A percentile compares a stretch with the other conserved stretches of the same genome.
phyloP scores from a whole-genome alignment of 2,113 vertebrate species.

The Boulengerochromis microlepis region DNA sequence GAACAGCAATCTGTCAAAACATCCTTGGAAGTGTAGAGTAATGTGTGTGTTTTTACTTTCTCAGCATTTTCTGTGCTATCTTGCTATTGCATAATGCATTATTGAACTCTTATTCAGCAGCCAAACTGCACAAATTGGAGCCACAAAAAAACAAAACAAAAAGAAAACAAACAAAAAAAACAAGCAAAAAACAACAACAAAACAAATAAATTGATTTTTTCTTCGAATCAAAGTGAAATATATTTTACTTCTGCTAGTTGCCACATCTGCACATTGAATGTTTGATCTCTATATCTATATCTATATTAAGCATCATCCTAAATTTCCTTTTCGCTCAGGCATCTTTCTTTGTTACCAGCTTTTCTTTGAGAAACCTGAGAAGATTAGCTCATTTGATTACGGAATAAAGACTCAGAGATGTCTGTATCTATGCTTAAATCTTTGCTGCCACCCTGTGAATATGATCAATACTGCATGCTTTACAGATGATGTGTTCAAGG shows the following conservation, averaged over 20 bases:
- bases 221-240: not conserved
- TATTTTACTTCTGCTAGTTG: not conserved
- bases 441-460: constrained; percentile 60
- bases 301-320: not conserved
- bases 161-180: not conserved
- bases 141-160: not conserved
- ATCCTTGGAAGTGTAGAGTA: not conserved
- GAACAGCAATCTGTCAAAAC: not conserved
- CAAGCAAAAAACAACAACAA: not conserved
- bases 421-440: not conserved
- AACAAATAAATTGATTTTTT: not conserved
- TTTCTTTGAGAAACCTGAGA: not conserved
- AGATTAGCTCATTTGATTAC: not conserved
- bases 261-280: not conserved
- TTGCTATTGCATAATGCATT: not conserved
- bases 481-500: not conserved
- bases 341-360: not conserved
- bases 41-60: not conserved
- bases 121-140: not conserved
- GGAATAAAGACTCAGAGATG: not conserved
- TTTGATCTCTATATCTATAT: not conserved
- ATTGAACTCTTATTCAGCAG: not conserved
- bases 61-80: not conserved
- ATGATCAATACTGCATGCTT: constrained; percentile 4
- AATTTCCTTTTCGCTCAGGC: not conserved